phyloP scores from a whole-genome alignment of 2,888 invertebrate species.

The Bellardia bayeri region DNA sequence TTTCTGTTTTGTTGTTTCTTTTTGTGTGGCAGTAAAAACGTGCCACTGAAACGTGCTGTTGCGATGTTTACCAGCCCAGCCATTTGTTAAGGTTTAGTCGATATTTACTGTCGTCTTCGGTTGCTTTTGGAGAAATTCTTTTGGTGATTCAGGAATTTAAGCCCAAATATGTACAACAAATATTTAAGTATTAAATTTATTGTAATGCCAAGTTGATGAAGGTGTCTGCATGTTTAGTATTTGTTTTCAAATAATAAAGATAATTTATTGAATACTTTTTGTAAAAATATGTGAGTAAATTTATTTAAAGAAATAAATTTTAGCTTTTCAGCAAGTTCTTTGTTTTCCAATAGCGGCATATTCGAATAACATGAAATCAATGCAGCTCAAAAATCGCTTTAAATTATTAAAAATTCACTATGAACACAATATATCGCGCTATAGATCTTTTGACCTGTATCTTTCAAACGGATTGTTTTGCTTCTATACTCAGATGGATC shows the following conservation, averaged over 20 bases:
- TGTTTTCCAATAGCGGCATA: too few species aligned
- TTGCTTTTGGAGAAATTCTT: constrained; percentile 1
- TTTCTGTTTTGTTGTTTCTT: neutral
- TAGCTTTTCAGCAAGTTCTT: too few species aligned
- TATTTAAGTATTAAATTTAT: neutral
- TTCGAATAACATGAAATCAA: too few species aligned
- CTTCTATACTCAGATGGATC: too few species aligned
- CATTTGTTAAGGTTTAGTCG: constrained; percentile 20
- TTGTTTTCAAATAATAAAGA: neutral
- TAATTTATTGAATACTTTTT: neutral
- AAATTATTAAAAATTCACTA: too few species aligned
- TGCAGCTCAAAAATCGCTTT: too few species aligned
- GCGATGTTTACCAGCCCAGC: constrained; percentile 12
- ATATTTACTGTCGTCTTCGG: constrained; percentile 32
- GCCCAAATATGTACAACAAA: neutral
- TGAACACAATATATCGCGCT: too few species aligned
- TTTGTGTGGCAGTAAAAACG: constrained; percentile 44
- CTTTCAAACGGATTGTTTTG: too few species aligned
- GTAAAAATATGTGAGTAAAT: too few species aligned
- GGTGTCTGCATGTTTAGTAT: too few species aligned
- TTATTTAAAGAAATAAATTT: too few species aligned
- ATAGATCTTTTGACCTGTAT: too few species aligned
- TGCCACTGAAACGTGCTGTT: constrained; percentile 60
- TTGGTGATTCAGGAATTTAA: constrained; percentile 18
- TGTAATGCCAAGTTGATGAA: neutral